phyloP scores from a whole-genome alignment of 1,140 invertebrate genomes.

The Drosophila kepulauana region DNA sequence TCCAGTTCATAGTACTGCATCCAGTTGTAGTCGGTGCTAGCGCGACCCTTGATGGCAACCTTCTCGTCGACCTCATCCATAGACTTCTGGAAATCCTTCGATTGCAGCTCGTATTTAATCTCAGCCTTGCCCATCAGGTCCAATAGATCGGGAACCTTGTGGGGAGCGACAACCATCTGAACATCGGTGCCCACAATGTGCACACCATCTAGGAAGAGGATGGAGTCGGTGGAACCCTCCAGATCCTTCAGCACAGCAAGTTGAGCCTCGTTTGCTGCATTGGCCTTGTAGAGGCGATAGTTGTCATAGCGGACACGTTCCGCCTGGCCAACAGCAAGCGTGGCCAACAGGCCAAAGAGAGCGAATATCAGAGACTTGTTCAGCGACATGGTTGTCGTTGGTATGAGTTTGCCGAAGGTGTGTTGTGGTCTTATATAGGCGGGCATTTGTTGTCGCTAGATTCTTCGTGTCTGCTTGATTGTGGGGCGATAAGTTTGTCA shows the following conservation, averaged over 20 bases:
- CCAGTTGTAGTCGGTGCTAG: conserved; percentile 76
- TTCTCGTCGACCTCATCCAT: conserved; percentile 71
- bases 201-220: conserved; percentile 78
- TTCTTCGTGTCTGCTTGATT: conserved; percentile 5
- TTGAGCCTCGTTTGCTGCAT: conserved; percentile 76
- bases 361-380: too few species aligned
- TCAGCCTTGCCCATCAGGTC: conserved; percentile 77
- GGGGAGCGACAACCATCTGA: conserved; percentile 78
- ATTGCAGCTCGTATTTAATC: conserved; percentile 82
- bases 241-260: conserved; percentile 78
- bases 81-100: conserved; percentile 64
- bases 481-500: conserved; percentile 21
- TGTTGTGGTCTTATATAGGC: conserved; percentile 57
- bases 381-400: conserved; percentile 72
- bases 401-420: conserved; percentile 32
- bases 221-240: conserved; percentile 73
- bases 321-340: too few species aligned
- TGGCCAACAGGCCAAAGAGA: too few species aligned
- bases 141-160: conserved; percentile 81
- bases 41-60: conserved; percentile 58
- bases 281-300: too few species aligned
- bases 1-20: conserved; percentile 85
- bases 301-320: too few species aligned
- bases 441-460: background rate
- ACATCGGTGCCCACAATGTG: conserved; percentile 65